Conservation (phyloP, 2,797 vertebrate species). For the Melanotaenia boesemani region DNA sequence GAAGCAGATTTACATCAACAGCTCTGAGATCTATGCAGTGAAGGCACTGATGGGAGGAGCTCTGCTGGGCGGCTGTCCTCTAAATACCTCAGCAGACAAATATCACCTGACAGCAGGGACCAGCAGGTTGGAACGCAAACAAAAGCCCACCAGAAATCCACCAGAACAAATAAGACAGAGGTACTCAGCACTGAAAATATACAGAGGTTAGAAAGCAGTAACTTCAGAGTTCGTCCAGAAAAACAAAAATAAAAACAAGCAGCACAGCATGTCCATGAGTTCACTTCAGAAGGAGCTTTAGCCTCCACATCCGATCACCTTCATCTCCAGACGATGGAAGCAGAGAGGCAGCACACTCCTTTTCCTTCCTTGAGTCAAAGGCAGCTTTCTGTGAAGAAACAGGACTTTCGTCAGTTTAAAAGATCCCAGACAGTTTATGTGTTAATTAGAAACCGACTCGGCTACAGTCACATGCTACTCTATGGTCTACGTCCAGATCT, state of each 20-base stretch:
- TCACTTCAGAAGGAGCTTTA: constrained; percentile 29
- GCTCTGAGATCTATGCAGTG: constrained; percentile 28
- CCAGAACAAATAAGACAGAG: constrained; percentile 29
- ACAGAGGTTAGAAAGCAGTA: not conserved
- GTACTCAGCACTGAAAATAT: constrained; percentile 12
- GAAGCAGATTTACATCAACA: constrained; percentile 11
- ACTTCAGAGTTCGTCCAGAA: constrained; percentile 9
- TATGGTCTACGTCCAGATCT: too few relatives aligned
- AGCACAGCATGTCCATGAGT: constrained; percentile 30
- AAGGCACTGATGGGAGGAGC: constrained; percentile 78
- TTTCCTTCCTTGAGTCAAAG: constrained; percentile 40
- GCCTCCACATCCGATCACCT: constrained; percentile 16
- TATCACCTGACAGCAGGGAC: not conserved
- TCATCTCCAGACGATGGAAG: constrained; percentile 10
- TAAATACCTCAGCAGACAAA: not conserved
- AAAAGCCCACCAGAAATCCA: constrained; percentile 24
- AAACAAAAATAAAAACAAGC: constrained; percentile 1
- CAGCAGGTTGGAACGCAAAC: constrained; percentile 10
- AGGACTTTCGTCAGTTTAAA: not conserved
- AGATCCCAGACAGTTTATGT: not conserved
- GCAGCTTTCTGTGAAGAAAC: constrained; percentile 48
- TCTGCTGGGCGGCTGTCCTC: constrained; percentile 15
- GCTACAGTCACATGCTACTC: too few relatives aligned
- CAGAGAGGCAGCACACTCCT: constrained; percentile 12
- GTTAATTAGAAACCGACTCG: too few relatives aligned